Evolutionary conservation across 2,113 vertebrate species (phyloP), one percentile per base, ranked within the genome.

Genomic region (Proterorhinus semilunaris): DNA sequence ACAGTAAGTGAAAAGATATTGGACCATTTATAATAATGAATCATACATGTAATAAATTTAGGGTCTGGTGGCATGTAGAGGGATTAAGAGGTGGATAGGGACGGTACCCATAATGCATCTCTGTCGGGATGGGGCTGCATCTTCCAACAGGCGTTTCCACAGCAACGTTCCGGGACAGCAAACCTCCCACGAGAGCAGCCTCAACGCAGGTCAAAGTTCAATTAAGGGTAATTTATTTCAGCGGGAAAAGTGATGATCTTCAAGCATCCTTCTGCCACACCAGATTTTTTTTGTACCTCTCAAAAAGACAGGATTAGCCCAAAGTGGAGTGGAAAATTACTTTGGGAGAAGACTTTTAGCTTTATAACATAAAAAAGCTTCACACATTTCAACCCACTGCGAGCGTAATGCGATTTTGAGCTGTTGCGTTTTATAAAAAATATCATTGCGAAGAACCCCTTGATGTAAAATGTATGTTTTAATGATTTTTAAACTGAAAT

Each of bases 171-270:
- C 49, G 72, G 69, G 84, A 86, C 70, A 83, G 73, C 12, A 53
- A 66, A 76, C 77, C 79, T 83, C 83, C 46, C 1, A 49, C 64
- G 79, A 72, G 57, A 53, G 50, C 64, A 15, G 51, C 57, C 51
- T 69, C 48, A 44, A 61, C 6, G 36, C 48, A 49, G 77, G 84
- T 87, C 80, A 90, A 86, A 91, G 89, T 88, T 92, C 85, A 89
- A 89, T 81, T 82, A 75, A 54, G 74, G 74, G 72, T 82, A 76
- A 88, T 91, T 86, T 69, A 88, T 90, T 87, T 86, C 75, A 84
- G 69, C 69, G 67, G 71, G 71, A 71, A 42, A 72, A 61, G 79
- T 21, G 16, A 77, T 71, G 69, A 72, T 79, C 71, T 83, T 80
- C 44, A 77, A 65, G 65, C 51, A 57, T 46, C 63, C 69, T 58